phyloP scores from a whole-genome alignment of 2,888 invertebrate species.

The Euproctis similis region DNA sequence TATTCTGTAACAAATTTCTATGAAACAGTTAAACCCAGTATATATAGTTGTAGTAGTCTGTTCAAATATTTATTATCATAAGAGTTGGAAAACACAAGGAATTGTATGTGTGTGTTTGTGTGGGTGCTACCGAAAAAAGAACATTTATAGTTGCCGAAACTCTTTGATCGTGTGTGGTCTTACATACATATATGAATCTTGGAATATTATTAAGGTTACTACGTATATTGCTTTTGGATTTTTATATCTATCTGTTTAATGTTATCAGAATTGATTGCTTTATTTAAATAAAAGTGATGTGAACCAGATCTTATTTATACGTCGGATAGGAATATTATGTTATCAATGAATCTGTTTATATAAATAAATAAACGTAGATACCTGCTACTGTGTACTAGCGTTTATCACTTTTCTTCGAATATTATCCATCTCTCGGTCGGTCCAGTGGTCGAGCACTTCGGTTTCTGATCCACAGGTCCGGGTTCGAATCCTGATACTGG shows the following conservation, averaged over 20 bases:
- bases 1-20: conserved; percentile 34
- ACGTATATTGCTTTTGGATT: conserved; percentile 19
- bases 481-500: too few relatives aligned
- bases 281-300: conserved; percentile 10
- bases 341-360: too few relatives aligned
- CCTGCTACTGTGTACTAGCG: too few relatives aligned
- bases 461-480: too few relatives aligned
- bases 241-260: conserved; percentile 14
- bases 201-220: conserved; percentile 31
- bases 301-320: conserved; percentile 3
- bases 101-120: too few relatives aligned
- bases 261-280: conserved; percentile 14
- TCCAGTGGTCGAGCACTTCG: too few relatives aligned
- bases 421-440: too few relatives aligned
- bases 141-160: conserved; percentile 51
- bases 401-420: too few relatives aligned
- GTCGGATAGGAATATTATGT: too few relatives aligned
- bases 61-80: conserved; percentile 65
- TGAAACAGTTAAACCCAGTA: conserved; percentile 47
- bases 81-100: conserved; percentile 46
- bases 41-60: conserved; percentile 51
- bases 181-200: conserved; percentile 23
- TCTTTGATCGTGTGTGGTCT: conserved; percentile 69
- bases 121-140: conserved; percentile 53
- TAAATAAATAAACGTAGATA: too few relatives aligned